Base-by-base conservation (phyloP, 1,140 invertebrate genomes). In the Tyrophagus putrescentiae region DNA sequence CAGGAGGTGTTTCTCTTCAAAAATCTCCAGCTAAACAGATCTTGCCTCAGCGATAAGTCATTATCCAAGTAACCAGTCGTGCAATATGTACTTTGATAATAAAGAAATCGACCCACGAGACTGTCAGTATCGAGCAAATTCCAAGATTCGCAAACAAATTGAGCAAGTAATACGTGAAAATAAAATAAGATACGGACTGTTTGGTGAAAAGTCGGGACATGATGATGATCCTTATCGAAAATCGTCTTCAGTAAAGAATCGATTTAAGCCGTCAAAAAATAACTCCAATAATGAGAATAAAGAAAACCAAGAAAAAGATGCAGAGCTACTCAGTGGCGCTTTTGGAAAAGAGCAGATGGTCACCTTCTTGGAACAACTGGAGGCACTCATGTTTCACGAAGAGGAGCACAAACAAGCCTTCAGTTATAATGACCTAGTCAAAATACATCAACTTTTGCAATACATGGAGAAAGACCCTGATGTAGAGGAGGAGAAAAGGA, bases 401-500 rank as follows among this genome's bases (percentile, higher is more conserved):
- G 52, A 54, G 21, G 52, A 54, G 39, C 52, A 54, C 21, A 54
- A 54, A 33, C 52, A 54, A 54, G 25, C 52, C 13, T 60, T 53
- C 9, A 60, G 57, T 23, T 60, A 60, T 18, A n/a, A 25, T 29
- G 18, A 16, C 27, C 27, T 60, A 5, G 27, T 32, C 28, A 27
- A 50, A 28, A 6, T 60, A 11, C 58, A 60, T 28, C 36, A 58
- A 23, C 29, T 52, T 2, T n/a, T 60, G 9, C 58, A 60, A 27
- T n/a, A 44, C 27, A 16, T 44, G 9, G 58, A 60, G 11, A 9
- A 5, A 13, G 27, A 58, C 23, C 16, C 16, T 25, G 3, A 53
- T 11, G 34, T 13, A 21, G 3, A 50, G 3, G 1, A 16, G 21
- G 21, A 9, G 25, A 50, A 11, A 23, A 29, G 31, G 31, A 48